These are phyloP conservation scores for Chrysopilus asiliformis DNA, from an alignment of 2,888 invertebrate species.

Conservation along the genomic window DNA sequence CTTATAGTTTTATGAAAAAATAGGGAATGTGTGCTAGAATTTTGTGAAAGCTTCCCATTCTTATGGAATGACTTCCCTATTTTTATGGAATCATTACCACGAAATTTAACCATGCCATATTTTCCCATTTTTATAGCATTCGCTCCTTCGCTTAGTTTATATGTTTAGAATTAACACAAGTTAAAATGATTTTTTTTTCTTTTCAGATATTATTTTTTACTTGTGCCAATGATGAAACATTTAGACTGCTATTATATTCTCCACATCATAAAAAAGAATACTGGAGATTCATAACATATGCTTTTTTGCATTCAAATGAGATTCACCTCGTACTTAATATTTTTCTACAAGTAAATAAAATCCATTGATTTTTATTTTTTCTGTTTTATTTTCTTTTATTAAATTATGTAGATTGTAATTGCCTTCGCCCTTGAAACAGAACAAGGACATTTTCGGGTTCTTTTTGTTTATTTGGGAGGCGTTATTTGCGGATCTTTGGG, in stretches of 20 bases:
- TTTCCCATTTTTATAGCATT: too few relatives aligned
- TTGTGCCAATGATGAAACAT: not conserved
- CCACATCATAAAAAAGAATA: constrained; percentile 34
- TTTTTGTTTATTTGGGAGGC: constrained; percentile 58
- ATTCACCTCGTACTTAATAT: constrained; percentile 67
- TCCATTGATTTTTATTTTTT: not conserved
- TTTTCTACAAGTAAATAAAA: constrained; percentile 44
- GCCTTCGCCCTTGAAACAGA: constrained; percentile 50
- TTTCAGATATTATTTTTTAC: constrained; percentile 4
- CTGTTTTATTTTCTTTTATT: not conserved
- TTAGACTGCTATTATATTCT: constrained; percentile 7
- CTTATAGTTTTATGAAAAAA: too few relatives aligned
- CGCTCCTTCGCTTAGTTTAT: too few relatives aligned
- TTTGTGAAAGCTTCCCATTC: too few relatives aligned
- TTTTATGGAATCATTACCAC: too few relatives aligned
- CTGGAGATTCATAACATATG: constrained; percentile 71
- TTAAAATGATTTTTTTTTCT: not conserved
- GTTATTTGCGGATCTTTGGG: constrained; percentile 63
- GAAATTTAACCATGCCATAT: too few relatives aligned
- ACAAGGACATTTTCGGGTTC: constrained; percentile 60
- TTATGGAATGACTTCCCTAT: too few relatives aligned
- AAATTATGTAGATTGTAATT: constrained; percentile 29
- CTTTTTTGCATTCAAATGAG: constrained; percentile 62
- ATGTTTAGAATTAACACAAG: not conserved
- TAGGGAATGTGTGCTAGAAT: too few relatives aligned